Evolutionary conservation across 2,888 invertebrate species (phyloP).

Genomic region (Dynastes tityus): DNA sequence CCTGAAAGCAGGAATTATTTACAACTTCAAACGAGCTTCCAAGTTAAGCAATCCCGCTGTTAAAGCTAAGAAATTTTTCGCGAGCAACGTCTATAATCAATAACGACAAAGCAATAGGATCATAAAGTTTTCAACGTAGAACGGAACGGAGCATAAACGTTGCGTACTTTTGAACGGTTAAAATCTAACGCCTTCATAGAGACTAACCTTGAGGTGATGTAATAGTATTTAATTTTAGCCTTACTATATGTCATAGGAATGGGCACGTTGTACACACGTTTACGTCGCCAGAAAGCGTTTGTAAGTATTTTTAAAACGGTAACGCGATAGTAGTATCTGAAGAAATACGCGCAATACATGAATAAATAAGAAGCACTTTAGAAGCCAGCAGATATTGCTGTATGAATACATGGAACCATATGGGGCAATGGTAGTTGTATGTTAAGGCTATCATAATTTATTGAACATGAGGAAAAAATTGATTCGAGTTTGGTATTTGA

Average conservation of each 20-base stretch:
- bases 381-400: background rate
- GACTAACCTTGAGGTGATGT: constrained; percentile 38
- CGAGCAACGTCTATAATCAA: background rate
- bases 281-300: constrained; percentile 15
- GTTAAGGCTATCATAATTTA: too few species aligned
- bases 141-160: background rate
- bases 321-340: constrained; percentile 12
- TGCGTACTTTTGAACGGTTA: constrained; percentile 22
- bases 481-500: too few species aligned
- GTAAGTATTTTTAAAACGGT: constrained; percentile 17
- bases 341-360: background rate
- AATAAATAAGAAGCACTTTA: background rate
- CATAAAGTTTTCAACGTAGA: background rate
- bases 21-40: background rate
- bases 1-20: background rate
- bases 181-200: constrained; percentile 22
- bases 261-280: constrained; percentile 24
- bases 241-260: constrained; percentile 35
- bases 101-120: background rate
- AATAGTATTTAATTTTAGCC: constrained; percentile 32
- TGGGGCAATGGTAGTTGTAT: too few species aligned
- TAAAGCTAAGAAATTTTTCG: background rate
- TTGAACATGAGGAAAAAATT: too few species aligned
- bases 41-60: background rate
- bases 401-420: too few species aligned